Evolutionary conservation across 2,113 vertebrate species (phyloP).

Genomic region (Hassar affinis): DNA sequence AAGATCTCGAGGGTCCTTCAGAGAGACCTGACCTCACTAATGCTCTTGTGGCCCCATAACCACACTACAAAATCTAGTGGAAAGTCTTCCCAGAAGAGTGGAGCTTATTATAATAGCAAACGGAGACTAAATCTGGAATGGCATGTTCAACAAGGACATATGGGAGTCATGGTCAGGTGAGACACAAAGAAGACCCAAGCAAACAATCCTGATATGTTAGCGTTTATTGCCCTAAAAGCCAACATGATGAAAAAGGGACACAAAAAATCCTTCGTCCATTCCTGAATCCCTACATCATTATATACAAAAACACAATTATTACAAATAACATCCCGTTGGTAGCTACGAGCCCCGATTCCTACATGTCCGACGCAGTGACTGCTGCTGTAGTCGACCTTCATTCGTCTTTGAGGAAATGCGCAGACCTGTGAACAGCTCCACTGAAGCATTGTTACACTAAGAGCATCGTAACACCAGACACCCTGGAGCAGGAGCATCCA

Average conservation of each 20-base stretch:
- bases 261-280: not conserved
- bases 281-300: not conserved
- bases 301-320: not conserved
- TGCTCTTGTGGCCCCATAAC: too few relatives aligned
- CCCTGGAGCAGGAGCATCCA: not conserved
- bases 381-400: not conserved
- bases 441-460: too few relatives aligned
- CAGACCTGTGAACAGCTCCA: not conserved
- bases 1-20: too few relatives aligned
- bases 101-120: too few relatives aligned
- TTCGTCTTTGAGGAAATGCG: too few relatives aligned
- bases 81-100: too few relatives aligned
- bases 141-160: too few relatives aligned
- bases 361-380: not conserved
- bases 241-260: not conserved
- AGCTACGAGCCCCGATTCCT: not conserved
- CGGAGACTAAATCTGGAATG: too few relatives aligned
- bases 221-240: conserved; percentile 14
- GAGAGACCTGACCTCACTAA: too few relatives aligned
- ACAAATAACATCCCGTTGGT: not conserved
- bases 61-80: too few relatives aligned
- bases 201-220: not conserved
- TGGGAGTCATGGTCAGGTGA: too few relatives aligned
- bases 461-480: not conserved
- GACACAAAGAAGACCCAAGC: not conserved